phyloP scores from a whole-genome alignment of 1,140 invertebrate species.

The Macrocentrus cingulum region DNA sequence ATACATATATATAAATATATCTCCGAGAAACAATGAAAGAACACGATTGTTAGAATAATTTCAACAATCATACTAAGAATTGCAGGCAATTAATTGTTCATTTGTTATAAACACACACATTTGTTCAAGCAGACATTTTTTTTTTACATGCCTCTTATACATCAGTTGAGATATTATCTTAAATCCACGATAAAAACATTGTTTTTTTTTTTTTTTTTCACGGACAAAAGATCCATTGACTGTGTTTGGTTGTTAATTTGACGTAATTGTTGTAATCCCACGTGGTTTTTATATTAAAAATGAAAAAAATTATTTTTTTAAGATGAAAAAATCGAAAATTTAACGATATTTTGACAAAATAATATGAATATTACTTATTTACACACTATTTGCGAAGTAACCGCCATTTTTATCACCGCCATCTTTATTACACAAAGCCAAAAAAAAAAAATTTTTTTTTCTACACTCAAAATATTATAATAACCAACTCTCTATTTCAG shows the following conservation, averaged over 20 bases:
- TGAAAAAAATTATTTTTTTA: no score
- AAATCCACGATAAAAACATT: neutral
- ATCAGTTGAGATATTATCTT: neutral
- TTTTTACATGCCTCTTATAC: neutral
- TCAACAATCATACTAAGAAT: conserved; percentile 15
- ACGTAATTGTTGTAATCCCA: no score
- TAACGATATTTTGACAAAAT: neutral
- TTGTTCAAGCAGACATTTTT: neutral
- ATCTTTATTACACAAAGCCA: conserved; percentile 9
- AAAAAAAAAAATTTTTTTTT: neutral
- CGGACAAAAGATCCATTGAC: conserved; percentile 20
- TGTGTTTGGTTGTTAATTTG: neutral
- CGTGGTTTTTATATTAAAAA: no score
- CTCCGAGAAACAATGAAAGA: neutral
- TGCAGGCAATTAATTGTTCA: conserved; percentile 15
- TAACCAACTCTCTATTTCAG: conserved; percentile 2
- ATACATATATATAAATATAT: conserved; percentile 1
- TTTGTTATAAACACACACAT: conserved; percentile 8
- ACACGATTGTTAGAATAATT: neutral
- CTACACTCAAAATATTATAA: no score
- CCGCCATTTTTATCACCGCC: no score
- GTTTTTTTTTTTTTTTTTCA: no score
- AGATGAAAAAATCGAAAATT: no score
- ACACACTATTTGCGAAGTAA: no score
- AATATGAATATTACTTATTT: conserved; percentile 11